Evolutionary conservation across 2,797 vertebrate species (phyloP), one percentile per base, ranked within the genome.

Genomic region (Mycteria americana): DNA sequence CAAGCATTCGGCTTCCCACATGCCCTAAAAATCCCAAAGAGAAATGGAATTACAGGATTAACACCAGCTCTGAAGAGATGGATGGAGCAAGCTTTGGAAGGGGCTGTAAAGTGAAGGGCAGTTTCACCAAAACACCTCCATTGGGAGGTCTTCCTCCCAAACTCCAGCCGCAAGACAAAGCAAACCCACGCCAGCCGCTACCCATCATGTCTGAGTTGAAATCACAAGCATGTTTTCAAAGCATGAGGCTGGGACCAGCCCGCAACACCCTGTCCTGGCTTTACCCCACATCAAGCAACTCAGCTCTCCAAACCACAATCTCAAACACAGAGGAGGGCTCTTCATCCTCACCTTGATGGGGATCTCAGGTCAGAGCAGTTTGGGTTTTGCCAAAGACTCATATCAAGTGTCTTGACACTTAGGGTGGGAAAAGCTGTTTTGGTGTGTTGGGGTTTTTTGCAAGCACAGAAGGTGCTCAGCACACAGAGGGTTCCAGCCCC

Each of bases 241-340:
- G 27, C 53, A 65, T 0, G 2, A 81, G n/a, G 43, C 39, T 31
- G 45, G 62, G 45, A 68, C 6, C 27, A 62, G 28, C 7, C 10
- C 0, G 0, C 8, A 33, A 18, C 0, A 2, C 54, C 74, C 51
- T 1, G 0, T 35, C 46, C 31, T n/a, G 14, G 67, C 21, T 63
- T 17, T 35, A 27, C 3, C 4, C 11, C 41, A 53, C 25, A 16
- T 16, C 39, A 63, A 60, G 22, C 8, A 0, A 48, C 22, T 24
- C 1, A 0, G 18, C 45, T 59, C 67, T 45, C 56, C 63, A 75
- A 77, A 39, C 9, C 39, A 35, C 46, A 12, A 14, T 2, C 73
- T 30, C 2, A 0, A 46, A 74, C 1, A 7, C 43, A 21, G 25
- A 70, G 21, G 22, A 72, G 21, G 18, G 11, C 51, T 27, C 54